phyloP scores from a whole-genome alignment of 2,113 vertebrate genomes.

The Athene noctua region DNA sequence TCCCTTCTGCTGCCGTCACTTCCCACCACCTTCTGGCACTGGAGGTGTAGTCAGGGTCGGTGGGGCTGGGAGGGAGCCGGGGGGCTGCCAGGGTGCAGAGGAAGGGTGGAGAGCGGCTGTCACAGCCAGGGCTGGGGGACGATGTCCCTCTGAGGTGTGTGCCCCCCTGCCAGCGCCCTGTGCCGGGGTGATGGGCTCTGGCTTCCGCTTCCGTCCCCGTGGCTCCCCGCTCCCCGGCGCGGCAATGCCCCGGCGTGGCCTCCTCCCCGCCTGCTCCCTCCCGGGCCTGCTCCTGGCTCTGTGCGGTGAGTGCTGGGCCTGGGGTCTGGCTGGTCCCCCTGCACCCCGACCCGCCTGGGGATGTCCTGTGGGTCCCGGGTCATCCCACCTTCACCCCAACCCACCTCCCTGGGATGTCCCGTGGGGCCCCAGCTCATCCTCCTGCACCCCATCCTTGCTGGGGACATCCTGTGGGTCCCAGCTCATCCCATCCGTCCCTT shows the following conservation, averaged over 20 bases:
- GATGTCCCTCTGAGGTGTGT: too few relatives aligned
- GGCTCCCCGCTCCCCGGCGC: too few relatives aligned
- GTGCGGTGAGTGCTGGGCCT: not conserved
- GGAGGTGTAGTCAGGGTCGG: too few relatives aligned
- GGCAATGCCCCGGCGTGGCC: fast-evolving
- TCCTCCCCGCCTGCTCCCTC: not conserved
- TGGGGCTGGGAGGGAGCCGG: too few relatives aligned
- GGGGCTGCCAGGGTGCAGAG: too few relatives aligned
- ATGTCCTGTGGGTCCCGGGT: not conserved
- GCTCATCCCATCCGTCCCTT: not conserved
- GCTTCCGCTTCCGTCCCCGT: not conserved
- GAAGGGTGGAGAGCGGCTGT: too few relatives aligned
- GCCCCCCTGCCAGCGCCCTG: too few relatives aligned
- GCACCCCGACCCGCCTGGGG: not conserved
- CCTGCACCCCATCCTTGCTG: not conserved
- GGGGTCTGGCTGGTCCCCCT: not conserved
- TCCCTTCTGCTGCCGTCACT: too few relatives aligned
- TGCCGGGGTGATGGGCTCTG: not conserved
- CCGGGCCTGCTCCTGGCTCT: not conserved
- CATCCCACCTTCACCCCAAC: not conserved
- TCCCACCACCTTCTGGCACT: too few relatives aligned
- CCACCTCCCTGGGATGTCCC: not conserved
- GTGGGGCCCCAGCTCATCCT: not conserved
- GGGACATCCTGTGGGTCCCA: not conserved
- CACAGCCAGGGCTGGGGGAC: too few relatives aligned